Evolutionary conservation across 1,140 invertebrate species (phyloP), one percentile per base, ranked within the genome.

Genomic region (Penaeus japonicus): DNA sequence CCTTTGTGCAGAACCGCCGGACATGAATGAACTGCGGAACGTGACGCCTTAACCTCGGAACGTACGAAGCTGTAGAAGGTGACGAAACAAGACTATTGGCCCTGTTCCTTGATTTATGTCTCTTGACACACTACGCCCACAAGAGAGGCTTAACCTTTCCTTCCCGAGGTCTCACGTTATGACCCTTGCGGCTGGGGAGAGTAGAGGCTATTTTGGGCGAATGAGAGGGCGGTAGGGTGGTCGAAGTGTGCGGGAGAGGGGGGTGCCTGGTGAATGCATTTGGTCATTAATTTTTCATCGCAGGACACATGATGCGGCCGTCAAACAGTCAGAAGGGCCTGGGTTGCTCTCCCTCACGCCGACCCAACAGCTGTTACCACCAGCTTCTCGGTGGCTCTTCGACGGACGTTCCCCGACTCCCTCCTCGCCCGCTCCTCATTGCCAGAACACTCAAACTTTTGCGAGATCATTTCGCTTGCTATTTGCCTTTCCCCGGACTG

Each of bases 91-190:
- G 79, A 88, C 86, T 88, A 88, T 88, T 88, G 86, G 86, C 80
- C 80, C 79, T 88, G 86, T 88, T 88, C 86, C 81, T 88, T 88
- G 86, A 88, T 88, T 88, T 88, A 88, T 88, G 86, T 88, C 86
- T 73, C 86, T 77, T 88, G 86, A 83, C 86, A 75, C 53, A 75
- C 27, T 39, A 35, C 57, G 79, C 62, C 80, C 78, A 73, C 79
- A 81, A 82, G 79, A 47, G 32, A 54, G 27, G 32, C 22, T 53
- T 82, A 83, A 77, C 79, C 86, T 80, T 62, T 80, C 53, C 12
- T 10, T 15, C 57, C n/a, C 75, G 35, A 35, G 47, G 78, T 70
- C 17, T 53, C 57, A 7, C 24, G 47, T 20, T 30, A 73, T 35
- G 78, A 59, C 39, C 86, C 80, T 88, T 88, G 59, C 24, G 7